These are phyloP conservation scores for Phyllostomus hastatus DNA, from an alignment of 2,113 vertebrate genomes.

Conservation along the genomic window DNA sequence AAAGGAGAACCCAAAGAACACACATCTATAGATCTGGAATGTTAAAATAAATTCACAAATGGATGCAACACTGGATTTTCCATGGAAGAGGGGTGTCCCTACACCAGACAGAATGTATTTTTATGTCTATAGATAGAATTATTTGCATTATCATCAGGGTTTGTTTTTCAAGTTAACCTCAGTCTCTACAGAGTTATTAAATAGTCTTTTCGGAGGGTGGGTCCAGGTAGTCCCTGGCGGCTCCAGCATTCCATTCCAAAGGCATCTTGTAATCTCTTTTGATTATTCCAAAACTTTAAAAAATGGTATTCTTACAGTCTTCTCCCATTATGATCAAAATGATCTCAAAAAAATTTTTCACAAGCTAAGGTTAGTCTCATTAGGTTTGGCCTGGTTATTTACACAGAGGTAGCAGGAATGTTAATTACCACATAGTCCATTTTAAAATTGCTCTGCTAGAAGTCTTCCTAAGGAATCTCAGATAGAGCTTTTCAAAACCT, in stretches of 20 bases:
- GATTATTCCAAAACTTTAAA: not conserved
- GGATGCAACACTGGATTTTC: not conserved
- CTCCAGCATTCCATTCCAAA: not conserved
- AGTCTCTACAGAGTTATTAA: not conserved
- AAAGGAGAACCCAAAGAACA: not conserved
- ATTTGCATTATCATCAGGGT: not conserved
- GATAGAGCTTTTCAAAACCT: not conserved
- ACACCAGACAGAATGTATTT: slow-evolving; percentile 11
- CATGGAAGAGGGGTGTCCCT: not conserved
- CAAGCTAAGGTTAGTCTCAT: not conserved
- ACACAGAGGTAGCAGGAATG: not conserved
- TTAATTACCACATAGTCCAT: not conserved
- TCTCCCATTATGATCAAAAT: not conserved
- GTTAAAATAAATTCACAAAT: not conserved
- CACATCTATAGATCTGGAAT: not conserved
- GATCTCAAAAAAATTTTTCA: not conserved
- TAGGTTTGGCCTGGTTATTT: not conserved
- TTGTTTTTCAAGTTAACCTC: not conserved
- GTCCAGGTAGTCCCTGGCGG: not conserved
- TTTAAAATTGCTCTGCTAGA: not conserved
- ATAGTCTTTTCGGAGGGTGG: not conserved
- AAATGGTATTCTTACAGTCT: not conserved
- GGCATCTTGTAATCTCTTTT: not conserved
- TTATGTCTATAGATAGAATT: not conserved
- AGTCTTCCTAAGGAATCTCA: not conserved